phyloP scores from a whole-genome alignment of 2,113 vertebrate species.

The Falco punctatus region DNA sequence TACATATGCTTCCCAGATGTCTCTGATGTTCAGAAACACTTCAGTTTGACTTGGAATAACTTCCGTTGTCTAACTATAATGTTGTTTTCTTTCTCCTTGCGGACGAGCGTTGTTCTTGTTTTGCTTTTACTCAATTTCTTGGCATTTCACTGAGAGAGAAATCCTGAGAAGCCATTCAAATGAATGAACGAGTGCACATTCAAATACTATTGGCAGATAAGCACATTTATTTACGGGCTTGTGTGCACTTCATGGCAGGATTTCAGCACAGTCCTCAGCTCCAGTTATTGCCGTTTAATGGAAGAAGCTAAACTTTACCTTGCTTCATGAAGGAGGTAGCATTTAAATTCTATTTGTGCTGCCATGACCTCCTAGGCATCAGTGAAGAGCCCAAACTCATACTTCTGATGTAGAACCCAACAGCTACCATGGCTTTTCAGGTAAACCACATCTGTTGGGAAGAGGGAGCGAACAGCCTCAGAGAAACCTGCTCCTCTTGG shows the following conservation, averaged over 20 bases:
- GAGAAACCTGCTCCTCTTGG: background rate
- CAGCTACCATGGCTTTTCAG: background rate
- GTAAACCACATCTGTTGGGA: background rate
- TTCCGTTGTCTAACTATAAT: background rate
- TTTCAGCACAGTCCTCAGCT: background rate
- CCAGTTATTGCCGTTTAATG: background rate
- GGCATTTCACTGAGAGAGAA: background rate
- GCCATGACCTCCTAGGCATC: background rate
- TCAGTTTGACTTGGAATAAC: background rate
- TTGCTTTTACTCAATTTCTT: conserved; percentile 7
- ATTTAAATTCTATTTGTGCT: background rate
- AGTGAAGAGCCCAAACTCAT: background rate
- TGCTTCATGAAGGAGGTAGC: background rate
- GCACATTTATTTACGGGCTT: background rate
- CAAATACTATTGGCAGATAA: background rate
- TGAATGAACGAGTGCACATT: background rate
- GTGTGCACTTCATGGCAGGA: background rate
- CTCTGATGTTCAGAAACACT: conserved; percentile 10
- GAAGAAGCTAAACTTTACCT: background rate
- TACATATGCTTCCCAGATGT: conserved; percentile 55
- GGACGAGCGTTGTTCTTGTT: background rate
- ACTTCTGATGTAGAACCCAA: background rate
- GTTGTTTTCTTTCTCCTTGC: background rate
- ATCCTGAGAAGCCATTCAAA: background rate
- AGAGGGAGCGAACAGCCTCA: background rate